Conservation (phyloP, 2,797 vertebrate species). For the Perodicticus potto region DNA sequence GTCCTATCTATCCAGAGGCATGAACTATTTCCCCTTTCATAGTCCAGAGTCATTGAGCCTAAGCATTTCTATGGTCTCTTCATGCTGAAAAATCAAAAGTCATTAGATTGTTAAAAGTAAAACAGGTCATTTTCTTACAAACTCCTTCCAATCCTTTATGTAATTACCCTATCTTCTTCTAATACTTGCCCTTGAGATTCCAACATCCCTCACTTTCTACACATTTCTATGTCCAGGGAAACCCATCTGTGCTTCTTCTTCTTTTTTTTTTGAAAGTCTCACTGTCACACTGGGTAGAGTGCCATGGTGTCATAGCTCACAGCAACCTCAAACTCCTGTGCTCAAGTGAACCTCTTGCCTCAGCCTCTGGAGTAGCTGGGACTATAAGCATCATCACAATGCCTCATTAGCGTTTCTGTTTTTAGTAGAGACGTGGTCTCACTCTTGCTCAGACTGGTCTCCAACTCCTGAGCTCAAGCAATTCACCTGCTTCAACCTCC, state of each 20-base stretch:
- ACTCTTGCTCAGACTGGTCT: too few relatives aligned
- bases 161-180: not conserved
- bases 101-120: not conserved
- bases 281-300: too few relatives aligned
- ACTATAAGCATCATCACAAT: too few relatives aligned
- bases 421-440: too few relatives aligned
- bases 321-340: too few relatives aligned
- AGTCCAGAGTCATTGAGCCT: not conserved
- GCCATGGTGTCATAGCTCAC: too few relatives aligned
- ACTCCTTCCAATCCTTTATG: not conserved
- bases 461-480: too few relatives aligned
- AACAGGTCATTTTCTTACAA: not conserved
- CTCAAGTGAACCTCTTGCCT: too few relatives aligned
- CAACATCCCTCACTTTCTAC: not conserved
- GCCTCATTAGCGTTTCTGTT: too few relatives aligned
- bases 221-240: not conserved
- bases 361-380: too few relatives aligned
- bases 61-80: not conserved
- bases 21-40: not conserved
- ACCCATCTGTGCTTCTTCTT: not conserved
- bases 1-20: not conserved
- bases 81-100: slow-evolving; percentile 5
- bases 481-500: too few relatives aligned
- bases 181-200: not conserved
- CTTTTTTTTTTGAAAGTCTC: too few relatives aligned